A percentile compares a stretch with the other conserved stretches of the same genome.
Evolutionary conservation across 2,888 invertebrate genomes (phyloP).

Genomic region (Habroteleia sp.): DNA sequence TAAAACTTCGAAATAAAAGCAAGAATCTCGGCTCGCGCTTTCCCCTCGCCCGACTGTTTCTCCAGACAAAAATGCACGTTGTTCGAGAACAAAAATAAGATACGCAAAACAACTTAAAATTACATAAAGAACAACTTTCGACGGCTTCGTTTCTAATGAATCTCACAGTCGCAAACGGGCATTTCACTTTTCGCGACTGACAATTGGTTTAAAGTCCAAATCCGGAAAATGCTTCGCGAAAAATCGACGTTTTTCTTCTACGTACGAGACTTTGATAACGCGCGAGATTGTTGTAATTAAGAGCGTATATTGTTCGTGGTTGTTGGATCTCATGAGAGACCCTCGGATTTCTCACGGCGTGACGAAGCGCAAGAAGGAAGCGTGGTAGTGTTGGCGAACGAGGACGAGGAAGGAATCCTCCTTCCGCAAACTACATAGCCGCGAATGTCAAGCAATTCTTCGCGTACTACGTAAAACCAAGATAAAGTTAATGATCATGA

Average conservation of each 20-base stretch:
- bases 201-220: conserved; percentile 31
- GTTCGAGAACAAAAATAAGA: too few species aligned
- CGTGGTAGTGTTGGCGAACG: conserved; percentile 54
- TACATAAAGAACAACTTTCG: conserved; percentile 28
- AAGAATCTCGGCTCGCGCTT: not conserved
- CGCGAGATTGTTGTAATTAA: conserved; percentile 77
- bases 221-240: conserved; percentile 20
- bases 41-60: not conserved
- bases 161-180: conserved; percentile 10
- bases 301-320: conserved; percentile 73
- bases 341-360: conserved; percentile 70
- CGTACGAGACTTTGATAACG: conserved; percentile 63
- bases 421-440: conserved; percentile 62
- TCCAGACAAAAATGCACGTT: too few species aligned
- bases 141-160: conserved; percentile 8
- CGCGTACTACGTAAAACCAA: conserved; percentile 37
- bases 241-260: conserved; percentile 25
- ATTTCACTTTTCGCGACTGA: conserved; percentile 16
- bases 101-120: too few species aligned
- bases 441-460: conserved; percentile 63
- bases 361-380: conserved; percentile 68
- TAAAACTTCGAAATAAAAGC: too few species aligned
- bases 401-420: conserved; percentile 65
- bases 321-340: conserved; percentile 71
- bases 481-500: conserved; percentile 60